A percentile compares a stretch with the other conserved stretches of the same genome.
These are phyloP conservation scores for Aromia moschata DNA, from an alignment of 2,888 invertebrate genomes.

Conservation along the genomic window DNA sequence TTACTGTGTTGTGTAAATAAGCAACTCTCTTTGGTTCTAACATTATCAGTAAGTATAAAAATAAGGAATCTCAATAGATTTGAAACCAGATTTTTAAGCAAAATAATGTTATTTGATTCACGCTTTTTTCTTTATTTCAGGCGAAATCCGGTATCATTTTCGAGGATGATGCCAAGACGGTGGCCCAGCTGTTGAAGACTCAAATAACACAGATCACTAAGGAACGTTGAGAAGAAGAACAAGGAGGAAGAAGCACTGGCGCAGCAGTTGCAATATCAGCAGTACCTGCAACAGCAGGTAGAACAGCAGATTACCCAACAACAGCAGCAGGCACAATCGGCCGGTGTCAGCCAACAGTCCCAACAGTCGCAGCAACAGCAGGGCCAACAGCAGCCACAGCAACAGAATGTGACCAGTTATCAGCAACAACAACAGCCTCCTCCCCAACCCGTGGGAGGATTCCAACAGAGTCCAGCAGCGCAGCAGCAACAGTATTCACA, in stretches of 20 bases:
- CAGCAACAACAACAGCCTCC: slow-evolving; percentile 3
- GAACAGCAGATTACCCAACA: slow-evolving; percentile 63
- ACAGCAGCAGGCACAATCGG: slow-evolving; percentile 54
- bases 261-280: slow-evolving; percentile 68
- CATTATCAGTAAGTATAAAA: slow-evolving; percentile 35
- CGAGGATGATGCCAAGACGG: slow-evolving; percentile 93
- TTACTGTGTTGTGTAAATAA: slow-evolving; percentile 36
- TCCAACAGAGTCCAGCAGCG: slow-evolving; percentile 38
- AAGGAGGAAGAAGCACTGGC: slow-evolving; percentile 62
- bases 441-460: slow-evolving; percentile 1
- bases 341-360: slow-evolving; percentile 44
- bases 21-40: slow-evolving; percentile 35
- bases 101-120: no score
- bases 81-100: no score
- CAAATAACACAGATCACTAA: slow-evolving; percentile 79
- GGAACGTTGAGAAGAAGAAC: slow-evolving; percentile 67
- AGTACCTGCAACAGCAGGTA: slow-evolving; percentile 68
- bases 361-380: slow-evolving; percentile 47
- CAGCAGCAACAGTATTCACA: slow-evolving; percentile 40
- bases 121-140: slow-evolving; percentile 57
- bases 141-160: slow-evolving; percentile 93
- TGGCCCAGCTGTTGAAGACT: slow-evolving; percentile 89
- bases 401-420: slow-evolving; percentile 12
- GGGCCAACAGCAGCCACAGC: slow-evolving; percentile 35
- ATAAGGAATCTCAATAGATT: no score